A percentile compares a stretch with the other conserved stretches of the same genome.
phyloP scores from a whole-genome alignment of 1,140 invertebrate species.

The Nephila pilipes region DNA sequence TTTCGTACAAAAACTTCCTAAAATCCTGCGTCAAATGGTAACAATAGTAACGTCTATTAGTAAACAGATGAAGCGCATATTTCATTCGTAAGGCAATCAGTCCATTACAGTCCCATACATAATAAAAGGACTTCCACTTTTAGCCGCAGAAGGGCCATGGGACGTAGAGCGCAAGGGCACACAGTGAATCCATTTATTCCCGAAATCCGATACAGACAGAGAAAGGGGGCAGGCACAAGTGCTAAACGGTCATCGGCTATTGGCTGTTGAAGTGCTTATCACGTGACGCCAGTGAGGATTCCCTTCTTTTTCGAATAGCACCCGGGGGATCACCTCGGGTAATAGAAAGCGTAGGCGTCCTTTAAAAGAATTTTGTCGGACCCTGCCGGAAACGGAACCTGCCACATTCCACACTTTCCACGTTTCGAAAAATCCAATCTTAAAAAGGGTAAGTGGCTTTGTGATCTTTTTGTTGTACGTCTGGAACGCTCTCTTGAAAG shows the following conservation, averaged over 20 bases:
- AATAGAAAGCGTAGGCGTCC: neutral
- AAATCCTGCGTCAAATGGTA: neutral
- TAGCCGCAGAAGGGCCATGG: neutral
- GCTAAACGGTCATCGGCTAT: constrained; percentile 46
- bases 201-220: constrained; percentile 30
- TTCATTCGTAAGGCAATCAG: neutral
- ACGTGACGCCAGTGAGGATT: constrained; percentile 37
- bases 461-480: neutral
- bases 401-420: neutral
- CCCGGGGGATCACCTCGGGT: constrained; percentile 30
- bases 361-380: neutral
- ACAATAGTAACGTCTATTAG: neutral
- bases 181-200: constrained; percentile 21
- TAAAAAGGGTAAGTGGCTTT: neutral
- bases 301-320: neutral
- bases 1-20: neutral
- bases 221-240: constrained; percentile 26
- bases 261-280: constrained; percentile 48
- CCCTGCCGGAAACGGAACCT: neutral
- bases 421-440: neutral
- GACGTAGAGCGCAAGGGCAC: neutral
- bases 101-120: neutral
- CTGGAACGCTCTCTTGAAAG: neutral
- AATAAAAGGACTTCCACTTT: neutral
- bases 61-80: neutral